These are phyloP conservation scores for Craseonycteris thonglongyai DNA, from an alignment of 2,113 vertebrate genomes.

Conservation along the genomic window DNA sequence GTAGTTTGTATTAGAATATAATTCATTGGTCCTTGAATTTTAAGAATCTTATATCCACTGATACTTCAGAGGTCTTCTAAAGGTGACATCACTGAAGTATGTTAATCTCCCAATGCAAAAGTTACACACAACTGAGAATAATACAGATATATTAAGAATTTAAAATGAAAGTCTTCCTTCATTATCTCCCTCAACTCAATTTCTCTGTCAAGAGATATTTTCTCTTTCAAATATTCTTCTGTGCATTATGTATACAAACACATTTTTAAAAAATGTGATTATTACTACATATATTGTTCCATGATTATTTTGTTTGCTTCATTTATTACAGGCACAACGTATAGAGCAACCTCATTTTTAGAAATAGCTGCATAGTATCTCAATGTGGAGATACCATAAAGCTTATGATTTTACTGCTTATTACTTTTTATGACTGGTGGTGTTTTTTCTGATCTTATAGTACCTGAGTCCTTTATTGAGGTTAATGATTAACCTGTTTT, in stretches of 20 bases:
- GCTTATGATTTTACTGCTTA: slow-evolving; percentile 13
- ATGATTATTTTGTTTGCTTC: background rate
- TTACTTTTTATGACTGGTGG: background rate
- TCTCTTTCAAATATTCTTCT: background rate
- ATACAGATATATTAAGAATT: background rate
- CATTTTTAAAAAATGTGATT: background rate
- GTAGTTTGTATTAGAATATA: slow-evolving; percentile 39
- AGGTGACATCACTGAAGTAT: background rate
- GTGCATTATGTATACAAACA: background rate
- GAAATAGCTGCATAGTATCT: background rate
- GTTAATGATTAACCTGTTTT: background rate
- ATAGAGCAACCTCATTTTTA: background rate
- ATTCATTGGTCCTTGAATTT: slow-evolving; percentile 7
- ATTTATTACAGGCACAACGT: background rate
- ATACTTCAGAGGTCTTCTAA: background rate
- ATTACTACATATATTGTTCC: background rate
- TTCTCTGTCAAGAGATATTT: background rate
- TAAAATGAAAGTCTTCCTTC: background rate
- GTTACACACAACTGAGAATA: background rate
- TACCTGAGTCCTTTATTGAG: background rate
- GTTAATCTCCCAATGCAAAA: background rate
- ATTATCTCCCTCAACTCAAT: background rate
- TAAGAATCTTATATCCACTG: background rate
- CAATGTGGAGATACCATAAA: background rate
- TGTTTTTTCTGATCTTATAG: background rate